These are phyloP conservation scores for Trichopoda pennipes DNA, from an alignment of 2,888 invertebrate species.

Conservation along the genomic window DNA sequence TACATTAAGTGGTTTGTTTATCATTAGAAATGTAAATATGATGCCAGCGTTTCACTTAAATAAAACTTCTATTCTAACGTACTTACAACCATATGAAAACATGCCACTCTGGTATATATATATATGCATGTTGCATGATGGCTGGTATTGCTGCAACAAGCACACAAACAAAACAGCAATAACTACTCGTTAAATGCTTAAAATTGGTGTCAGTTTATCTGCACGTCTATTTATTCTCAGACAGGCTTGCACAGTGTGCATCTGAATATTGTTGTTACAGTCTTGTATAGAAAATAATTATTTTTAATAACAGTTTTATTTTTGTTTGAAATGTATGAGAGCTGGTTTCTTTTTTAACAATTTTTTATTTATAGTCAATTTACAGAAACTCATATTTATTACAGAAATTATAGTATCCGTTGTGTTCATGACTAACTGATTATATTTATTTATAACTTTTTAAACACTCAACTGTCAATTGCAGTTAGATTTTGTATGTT, in stretches of 20 bases:
- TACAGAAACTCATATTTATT: not conserved
- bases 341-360: too few species aligned
- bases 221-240: not conserved
- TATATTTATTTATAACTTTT: constrained; percentile 10
- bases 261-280: constrained; percentile 12
- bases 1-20: too few species aligned
- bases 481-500: constrained; percentile 50
- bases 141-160: constrained; percentile 14
- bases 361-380: not conserved
- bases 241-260: not conserved
- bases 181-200: constrained; percentile 34
- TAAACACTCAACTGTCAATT: constrained; percentile 55
- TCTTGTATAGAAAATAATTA: constrained; percentile 7
- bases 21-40: too few species aligned
- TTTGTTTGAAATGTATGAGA: constrained; percentile 1
- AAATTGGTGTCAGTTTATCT: constrained; percentile 60
- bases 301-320: constrained; percentile 23
- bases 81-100: not conserved
- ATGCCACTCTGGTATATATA: not conserved
- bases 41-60: too few species aligned
- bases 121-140: constrained; percentile 39
- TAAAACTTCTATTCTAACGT: too few species aligned
- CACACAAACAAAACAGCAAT: not conserved
- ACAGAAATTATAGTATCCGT: too few species aligned
- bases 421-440: constrained; percentile 31